Conservation (phyloP, 2,797 vertebrate species). For the Harpagifer antarcticus region DNA sequence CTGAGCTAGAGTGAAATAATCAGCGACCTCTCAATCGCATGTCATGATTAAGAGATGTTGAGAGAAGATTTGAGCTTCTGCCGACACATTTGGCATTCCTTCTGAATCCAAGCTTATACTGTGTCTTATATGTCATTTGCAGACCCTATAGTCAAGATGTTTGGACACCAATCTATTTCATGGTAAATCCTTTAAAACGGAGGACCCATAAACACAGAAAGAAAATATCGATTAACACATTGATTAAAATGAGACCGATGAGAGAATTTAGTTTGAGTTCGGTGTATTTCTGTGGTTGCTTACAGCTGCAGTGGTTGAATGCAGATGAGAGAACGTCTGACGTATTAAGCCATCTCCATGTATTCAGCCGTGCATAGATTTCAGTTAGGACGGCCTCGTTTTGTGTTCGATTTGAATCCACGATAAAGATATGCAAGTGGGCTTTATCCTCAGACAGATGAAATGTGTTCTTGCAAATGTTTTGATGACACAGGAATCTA, state of each 20-base stretch:
- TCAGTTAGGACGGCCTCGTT: slow-evolving; percentile 21
- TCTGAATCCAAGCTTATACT: no score
- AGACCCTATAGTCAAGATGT: no score
- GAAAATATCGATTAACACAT: not conserved
- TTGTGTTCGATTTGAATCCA: slow-evolving; percentile 14
- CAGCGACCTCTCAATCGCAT: no score
- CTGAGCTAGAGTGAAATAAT: no score
- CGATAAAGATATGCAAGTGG: not conserved
- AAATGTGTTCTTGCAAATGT: not conserved
- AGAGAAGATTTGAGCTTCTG: no score
- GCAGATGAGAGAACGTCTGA: slow-evolving; percentile 52
- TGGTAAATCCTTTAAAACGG: no score
- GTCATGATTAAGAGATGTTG: no score
- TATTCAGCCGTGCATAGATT: not conserved
- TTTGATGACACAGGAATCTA: not conserved
- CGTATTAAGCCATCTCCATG: no score
- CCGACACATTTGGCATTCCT: no score
- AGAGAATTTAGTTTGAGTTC: not conserved
- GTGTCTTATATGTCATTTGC: no score
- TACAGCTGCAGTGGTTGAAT: slow-evolving; percentile 47
- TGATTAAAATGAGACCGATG: not conserved
- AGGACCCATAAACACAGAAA: no score
- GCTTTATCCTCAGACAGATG: not conserved
- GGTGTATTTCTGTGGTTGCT: not conserved
- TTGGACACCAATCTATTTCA: no score